Percentiles rank a stretch among this genome's conserved stretches.
phyloP scores from a whole-genome alignment of 2,888 invertebrate genomes.

The Tridacna crocea region DNA sequence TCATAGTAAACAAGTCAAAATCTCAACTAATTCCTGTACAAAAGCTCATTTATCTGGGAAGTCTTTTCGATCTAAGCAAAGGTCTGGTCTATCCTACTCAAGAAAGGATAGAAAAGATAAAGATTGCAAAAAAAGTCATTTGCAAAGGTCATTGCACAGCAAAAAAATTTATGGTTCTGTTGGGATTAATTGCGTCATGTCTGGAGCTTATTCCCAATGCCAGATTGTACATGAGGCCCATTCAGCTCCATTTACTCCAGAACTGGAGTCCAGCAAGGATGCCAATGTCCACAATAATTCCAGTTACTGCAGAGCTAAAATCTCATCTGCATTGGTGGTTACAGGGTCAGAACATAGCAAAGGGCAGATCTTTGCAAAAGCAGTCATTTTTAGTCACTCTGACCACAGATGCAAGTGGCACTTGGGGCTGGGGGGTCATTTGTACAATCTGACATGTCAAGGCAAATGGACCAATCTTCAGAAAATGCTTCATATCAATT shows the following conservation, averaged over 20 bases:
- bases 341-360: constrained; percentile 8
- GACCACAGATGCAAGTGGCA: constrained; percentile 24
- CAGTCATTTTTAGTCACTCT: not conserved
- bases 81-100: too few species aligned
- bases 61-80: too few species aligned
- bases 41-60: too few species aligned
- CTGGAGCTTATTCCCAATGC: constrained; percentile 42
- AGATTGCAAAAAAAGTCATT: constrained; percentile 3
- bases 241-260: too few species aligned
- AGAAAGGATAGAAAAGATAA: too few species aligned
- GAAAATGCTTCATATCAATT: too few species aligned
- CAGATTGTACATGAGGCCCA: constrained; percentile 41
- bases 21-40: too few species aligned
- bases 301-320: constrained; percentile 11
- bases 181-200: constrained; percentile 45
- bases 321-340: constrained; percentile 23
- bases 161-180: constrained; percentile 14
- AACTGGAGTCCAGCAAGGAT: constrained; percentile 30
- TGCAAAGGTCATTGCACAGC: constrained; percentile 12
- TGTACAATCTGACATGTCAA: too few species aligned
- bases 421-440: too few species aligned
- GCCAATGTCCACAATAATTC: not conserved
- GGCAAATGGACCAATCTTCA: too few species aligned
- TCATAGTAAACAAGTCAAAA: too few species aligned
- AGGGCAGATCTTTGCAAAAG: constrained; percentile 25